phyloP scores from a whole-genome alignment of 2,113 vertebrate genomes.

The Regulus satrapa region DNA sequence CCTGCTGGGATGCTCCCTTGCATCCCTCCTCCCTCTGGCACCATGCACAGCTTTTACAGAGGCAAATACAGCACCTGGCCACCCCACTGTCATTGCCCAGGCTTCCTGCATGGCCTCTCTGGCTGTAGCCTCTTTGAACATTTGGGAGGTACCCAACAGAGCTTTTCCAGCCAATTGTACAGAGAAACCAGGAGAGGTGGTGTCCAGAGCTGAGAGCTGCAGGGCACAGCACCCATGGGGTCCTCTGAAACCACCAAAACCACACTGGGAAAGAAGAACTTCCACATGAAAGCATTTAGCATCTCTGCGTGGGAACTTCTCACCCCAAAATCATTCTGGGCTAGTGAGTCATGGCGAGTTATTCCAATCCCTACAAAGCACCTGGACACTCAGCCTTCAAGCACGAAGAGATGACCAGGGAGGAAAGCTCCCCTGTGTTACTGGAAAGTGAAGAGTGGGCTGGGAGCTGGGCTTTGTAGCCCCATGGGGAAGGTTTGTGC shows the following conservation, averaged over 20 bases:
- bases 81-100: neutral
- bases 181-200: neutral
- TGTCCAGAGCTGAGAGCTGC: fast-evolving
- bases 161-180: neutral
- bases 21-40: neutral
- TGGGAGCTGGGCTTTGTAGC: neutral
- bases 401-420: fast-evolving
- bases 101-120: fast-evolving
- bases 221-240: fast-evolving
- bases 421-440: neutral
- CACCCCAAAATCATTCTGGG: fast-evolving
- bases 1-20: neutral
- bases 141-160: neutral
- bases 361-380: fast-evolving
- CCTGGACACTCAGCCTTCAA: neutral
- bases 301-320: neutral
- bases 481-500: fast-evolving
- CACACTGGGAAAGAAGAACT: fast-evolving
- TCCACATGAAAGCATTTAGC: neutral
- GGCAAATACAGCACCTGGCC: fast-evolving
- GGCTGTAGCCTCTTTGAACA: neutral
- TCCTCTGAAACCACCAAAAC: neutral
- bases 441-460: neutral
- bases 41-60: neutral
- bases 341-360: fast-evolving